Evolutionary conservation across 2,113 vertebrate genomes (phyloP), one percentile per base, ranked within the genome.

Genomic region (Uria lomvia): DNA sequence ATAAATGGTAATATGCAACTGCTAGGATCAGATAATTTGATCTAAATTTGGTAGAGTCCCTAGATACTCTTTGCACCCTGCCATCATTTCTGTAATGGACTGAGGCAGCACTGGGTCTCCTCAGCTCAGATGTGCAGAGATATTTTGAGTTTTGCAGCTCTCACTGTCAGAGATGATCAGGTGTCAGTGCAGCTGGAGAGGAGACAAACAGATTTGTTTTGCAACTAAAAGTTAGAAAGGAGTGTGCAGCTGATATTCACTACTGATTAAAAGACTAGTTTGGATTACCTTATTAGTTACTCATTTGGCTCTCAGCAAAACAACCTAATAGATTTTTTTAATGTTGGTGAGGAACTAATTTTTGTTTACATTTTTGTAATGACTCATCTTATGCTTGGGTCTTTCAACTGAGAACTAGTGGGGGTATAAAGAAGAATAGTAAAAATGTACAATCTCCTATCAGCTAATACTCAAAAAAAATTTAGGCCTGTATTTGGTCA

Each of bases 391-490:
- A 53, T 23, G 11, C 22, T 74, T 42, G 8, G 14, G 11, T 75
- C 24, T 88, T 88, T 87, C 67, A 76, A 77, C 19, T 67, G 55
- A 90, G 53, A 93, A 59, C 4, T 36, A 74, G 6, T 55, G 34
- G 5, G 6, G 55, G 27, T 60, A 24, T 68, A 71, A 79, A 90
- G 56, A 80, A 81, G 17, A 79, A 59, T 20, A 82, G 15, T 15
- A 73, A 62, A 81, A 95, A 77, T 66, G 55, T 62, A 60, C 42
- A 40, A 24, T 74, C 26, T 81, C 38, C 36, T 78, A 91, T 73
- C 60, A 83, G 38, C 79, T 86, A 95, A 92, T 85, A 75, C 43
- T 84, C 59, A 36, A 74, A 86, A 96, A 36, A 92, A 92, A 79
- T 90, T 73, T 29, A 59, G 42, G 26, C 8, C 16, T 34, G 6